phyloP scores from a whole-genome alignment of 2,797 vertebrate genomes.

The Xenopus petersii region DNA sequence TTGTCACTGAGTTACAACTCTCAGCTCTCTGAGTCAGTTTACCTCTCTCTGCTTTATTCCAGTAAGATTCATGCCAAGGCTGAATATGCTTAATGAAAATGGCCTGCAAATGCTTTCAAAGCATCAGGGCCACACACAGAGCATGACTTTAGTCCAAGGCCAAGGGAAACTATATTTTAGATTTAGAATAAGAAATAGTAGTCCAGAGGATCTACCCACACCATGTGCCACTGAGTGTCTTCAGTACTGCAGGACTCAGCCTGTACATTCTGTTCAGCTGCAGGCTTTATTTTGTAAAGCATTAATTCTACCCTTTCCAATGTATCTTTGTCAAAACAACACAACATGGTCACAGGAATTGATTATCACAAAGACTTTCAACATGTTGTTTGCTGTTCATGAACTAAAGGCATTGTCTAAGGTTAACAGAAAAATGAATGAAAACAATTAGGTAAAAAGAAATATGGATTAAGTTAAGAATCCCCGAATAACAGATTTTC shows the following conservation, averaged over 20 bases:
- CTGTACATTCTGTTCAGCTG: background rate
- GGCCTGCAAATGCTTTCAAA: too few relatives aligned
- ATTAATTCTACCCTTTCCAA: background rate
- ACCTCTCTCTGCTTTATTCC: too few relatives aligned
- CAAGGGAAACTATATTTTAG: too few relatives aligned
- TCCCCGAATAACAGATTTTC: conserved; percentile 43
- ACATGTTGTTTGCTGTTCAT: conserved; percentile 18
- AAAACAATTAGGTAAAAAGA: conserved; percentile 33
- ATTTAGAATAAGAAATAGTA: too few relatives aligned
- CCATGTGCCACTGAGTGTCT: background rate
- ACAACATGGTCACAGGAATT: conserved; percentile 1
- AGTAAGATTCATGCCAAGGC: too few relatives aligned
- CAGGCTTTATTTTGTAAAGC: background rate
- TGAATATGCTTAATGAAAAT: too few relatives aligned
- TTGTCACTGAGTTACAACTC: too few relatives aligned
- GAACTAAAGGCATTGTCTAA: conserved; percentile 30
- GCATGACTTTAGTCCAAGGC: too few relatives aligned
- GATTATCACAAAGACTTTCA: conserved; percentile 15
- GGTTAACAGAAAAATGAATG: conserved; percentile 24
- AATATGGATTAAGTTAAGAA: conserved; percentile 48
- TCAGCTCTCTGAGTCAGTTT: too few relatives aligned
- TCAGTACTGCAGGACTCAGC: background rate
- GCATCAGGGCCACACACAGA: too few relatives aligned
- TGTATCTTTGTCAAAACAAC: conserved; percentile 1
- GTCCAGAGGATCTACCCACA: too few relatives aligned